Base-by-base conservation (phyloP, 1,140 invertebrate genomes). In the Sitobion miscanthi region DNA sequence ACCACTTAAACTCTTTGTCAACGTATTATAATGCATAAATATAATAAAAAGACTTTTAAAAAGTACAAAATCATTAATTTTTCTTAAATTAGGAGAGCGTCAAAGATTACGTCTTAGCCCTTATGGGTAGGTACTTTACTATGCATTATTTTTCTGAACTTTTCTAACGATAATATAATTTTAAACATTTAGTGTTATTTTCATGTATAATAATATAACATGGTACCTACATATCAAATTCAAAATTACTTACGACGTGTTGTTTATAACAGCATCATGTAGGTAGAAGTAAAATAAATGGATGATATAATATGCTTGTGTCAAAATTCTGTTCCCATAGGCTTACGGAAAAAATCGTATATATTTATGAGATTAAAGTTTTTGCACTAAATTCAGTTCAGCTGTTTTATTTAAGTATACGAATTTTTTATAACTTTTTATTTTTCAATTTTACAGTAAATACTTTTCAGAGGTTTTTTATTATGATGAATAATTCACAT, bases 391-490 rank as follows among this genome's bases (percentile, higher is more conserved):
- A 89, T 17, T 57, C 35, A 21, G 23, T 89, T 57, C 21, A 89
- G 52, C 20, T 89, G 21, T 89, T 89, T 89, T 89, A 89, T 89
- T 89, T 42, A 89, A 89, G 49, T 21, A 7, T 54, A 47, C 52
- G 88, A 89, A 42, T 89, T 54, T 89, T 89, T 89, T 42, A 89
- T 57, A 20, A 89, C n/a, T 89, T 54, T 88, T 38, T 88, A 35
- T 89, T 89, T 87, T 89, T 54, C 49, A 87, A 23, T 89, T 38
- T 89, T 38, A 25, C 87, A 23, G 49, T 89, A 54, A 89, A 89
- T 88, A 45, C 30, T 52, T 54, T 52, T 54, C 47, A n/a, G n/a
- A 38, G 49, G 47, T 89, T 89, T 54, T 88, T 89, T 54, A 11
- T 77, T 77, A 77, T n/a, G 62, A 77, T 77, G 62, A 77, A 77